Evolutionary conservation across 2,797 vertebrate species (phyloP), one percentile per base, ranked within the genome.

Genomic region (Syngnathus rostellatus): DNA sequence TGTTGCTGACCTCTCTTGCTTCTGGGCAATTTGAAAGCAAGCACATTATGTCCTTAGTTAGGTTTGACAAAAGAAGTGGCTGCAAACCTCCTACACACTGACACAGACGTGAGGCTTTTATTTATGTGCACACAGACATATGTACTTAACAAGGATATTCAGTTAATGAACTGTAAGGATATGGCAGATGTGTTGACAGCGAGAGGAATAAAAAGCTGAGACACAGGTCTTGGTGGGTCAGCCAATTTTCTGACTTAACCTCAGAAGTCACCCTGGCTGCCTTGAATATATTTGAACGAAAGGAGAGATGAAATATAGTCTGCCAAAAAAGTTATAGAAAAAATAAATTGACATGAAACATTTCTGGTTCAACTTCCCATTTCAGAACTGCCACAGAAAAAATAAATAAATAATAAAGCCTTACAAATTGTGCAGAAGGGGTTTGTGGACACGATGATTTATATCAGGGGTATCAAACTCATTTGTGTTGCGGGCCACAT

Each of bases 21-120:
- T 76, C 67, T 62, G 54, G 72, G 66, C 72, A 80, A 83, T 84
- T 76, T 77, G 81, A 87, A 84, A 84, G 83, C 82, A 82, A 64
- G 87, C 81, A 87, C 82, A 85, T 58, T 45, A 3, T 78, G 87
- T 88, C 79, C 86, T 88, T 82, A 76, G 73, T 81, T 78, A 68
- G 23, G 73, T 81, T 77, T 72, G 48, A 76, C 76, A 86, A 83
- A 78, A 85, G 87, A 89, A 84, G 80, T 84, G 82, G 74, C 76
- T 83, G 62, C 81, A 84, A 85, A 80, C 79, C 82, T 69, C 81
- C 70, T 62, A 67, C 72, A 54, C 25, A 72, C 50, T 45, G 45
- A 69, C 19, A 57, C 17, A 51, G 40, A 68, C 16, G 63, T 65
- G 58, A 67, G 64, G 58, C 6, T 51, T 51, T 51, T 51, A 51